phyloP scores from a whole-genome alignment of 2,113 vertebrate species.

The Psittacus erithacus region DNA sequence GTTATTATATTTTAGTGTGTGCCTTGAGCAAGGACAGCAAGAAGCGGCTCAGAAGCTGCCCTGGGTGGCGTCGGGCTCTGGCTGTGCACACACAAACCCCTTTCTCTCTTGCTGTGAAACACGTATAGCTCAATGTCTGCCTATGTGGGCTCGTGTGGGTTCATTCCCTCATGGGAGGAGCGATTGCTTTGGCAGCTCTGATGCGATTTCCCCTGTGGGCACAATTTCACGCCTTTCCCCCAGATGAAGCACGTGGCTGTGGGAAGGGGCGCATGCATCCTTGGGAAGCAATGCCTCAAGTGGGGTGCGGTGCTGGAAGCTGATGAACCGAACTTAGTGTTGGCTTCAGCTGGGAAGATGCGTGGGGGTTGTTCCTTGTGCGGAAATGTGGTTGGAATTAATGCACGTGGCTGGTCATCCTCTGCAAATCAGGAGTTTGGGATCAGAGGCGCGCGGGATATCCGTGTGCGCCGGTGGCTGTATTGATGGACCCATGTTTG shows the following conservation, averaged over 20 bases:
- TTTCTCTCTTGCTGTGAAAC: neutral
- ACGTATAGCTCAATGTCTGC: neutral
- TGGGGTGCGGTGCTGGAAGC: neutral
- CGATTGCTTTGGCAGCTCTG: neutral
- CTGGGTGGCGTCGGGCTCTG: neutral
- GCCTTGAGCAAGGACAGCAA: neutral
- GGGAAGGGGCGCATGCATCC: neutral
- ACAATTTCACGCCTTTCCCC: neutral
- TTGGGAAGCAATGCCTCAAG: accelerated
- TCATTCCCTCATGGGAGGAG: neutral
- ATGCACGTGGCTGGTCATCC: neutral
- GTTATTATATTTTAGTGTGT: neutral
- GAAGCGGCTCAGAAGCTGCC: neutral
- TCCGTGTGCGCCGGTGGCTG: neutral
- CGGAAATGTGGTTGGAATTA: neutral
- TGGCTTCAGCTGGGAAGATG: neutral
- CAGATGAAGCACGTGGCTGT: accelerated
- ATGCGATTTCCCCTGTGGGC: accelerated
- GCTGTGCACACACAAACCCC: neutral
- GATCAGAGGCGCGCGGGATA: accelerated
- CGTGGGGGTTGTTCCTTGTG: neutral
- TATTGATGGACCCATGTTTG: accelerated
- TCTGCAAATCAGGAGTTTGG: neutral
- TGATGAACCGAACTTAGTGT: neutral
- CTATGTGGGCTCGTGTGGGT: neutral